Conservation (phyloP, 2,797 vertebrate species). For the Peromyscus nudipes region DNA sequence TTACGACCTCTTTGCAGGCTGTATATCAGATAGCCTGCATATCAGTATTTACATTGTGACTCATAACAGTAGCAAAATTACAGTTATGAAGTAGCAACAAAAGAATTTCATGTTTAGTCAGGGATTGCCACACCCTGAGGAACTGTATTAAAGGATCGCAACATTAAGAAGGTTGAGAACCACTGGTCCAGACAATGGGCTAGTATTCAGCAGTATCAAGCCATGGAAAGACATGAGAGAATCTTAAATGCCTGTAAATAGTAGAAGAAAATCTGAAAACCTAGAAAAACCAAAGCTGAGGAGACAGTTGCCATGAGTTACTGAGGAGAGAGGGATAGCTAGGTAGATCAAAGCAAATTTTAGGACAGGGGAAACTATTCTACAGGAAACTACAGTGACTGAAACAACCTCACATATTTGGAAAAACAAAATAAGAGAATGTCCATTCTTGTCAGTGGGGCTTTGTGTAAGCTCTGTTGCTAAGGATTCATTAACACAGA, state of each 20-base stretch:
- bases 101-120: background rate
- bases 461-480: background rate
- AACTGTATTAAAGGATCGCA: background rate
- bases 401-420: background rate
- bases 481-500: background rate
- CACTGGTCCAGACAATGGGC: background rate
- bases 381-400: background rate
- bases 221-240: background rate
- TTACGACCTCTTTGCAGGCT: rapidly evolving
- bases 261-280: background rate
- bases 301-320: background rate
- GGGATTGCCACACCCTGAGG: background rate
- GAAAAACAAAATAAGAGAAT: background rate
- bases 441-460: background rate
- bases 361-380: background rate
- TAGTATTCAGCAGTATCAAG: background rate
- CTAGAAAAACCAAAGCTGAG: background rate
- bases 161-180: background rate
- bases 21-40: background rate
- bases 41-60: background rate
- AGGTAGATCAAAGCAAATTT: background rate
- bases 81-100: background rate
- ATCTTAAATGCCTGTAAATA: background rate
- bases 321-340: background rate
- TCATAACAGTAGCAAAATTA: background rate